These are phyloP conservation scores for Loris lydekkerianus DNA, from an alignment of 2,797 vertebrate genomes.

Conservation along the genomic window DNA sequence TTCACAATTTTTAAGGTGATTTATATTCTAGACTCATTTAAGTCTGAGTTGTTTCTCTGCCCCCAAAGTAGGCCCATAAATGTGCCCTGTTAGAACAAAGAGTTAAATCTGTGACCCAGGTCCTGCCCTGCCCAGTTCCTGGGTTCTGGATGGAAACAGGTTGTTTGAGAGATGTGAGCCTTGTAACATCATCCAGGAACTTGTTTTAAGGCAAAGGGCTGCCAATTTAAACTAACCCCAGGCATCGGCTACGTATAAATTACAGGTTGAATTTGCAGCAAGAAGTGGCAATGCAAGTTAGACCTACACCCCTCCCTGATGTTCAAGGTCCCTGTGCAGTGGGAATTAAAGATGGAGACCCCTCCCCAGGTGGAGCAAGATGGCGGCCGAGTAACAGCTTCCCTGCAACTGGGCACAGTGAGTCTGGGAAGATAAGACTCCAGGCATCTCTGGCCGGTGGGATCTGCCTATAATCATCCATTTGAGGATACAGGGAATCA, in stretches of 20 bases:
- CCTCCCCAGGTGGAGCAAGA: too few relatives aligned
- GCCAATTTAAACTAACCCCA: not conserved
- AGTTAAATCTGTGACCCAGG: not conserved
- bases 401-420: too few relatives aligned
- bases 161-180: not conserved
- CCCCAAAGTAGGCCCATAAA: not conserved
- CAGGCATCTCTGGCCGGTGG: too few relatives aligned
- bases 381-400: too few relatives aligned
- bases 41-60: not conserved
- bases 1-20: not conserved
- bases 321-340: not conserved
- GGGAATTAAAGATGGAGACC: not conserved
- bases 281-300: not conserved
- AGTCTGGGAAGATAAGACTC: too few relatives aligned
- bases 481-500: too few relatives aligned
- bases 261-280: not conserved
- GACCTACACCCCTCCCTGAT: rapidly evolving
- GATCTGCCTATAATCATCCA: too few relatives aligned
- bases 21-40: not conserved
- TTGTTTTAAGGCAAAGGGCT: not conserved
- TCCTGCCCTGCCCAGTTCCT: not conserved
- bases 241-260: rapidly evolving
- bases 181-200: not conserved
- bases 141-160: not conserved
- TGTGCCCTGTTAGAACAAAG: not conserved